These are phyloP conservation scores for Pelmatolapia mariae DNA, from an alignment of 2,113 vertebrate genomes.

Conservation along the genomic window DNA sequence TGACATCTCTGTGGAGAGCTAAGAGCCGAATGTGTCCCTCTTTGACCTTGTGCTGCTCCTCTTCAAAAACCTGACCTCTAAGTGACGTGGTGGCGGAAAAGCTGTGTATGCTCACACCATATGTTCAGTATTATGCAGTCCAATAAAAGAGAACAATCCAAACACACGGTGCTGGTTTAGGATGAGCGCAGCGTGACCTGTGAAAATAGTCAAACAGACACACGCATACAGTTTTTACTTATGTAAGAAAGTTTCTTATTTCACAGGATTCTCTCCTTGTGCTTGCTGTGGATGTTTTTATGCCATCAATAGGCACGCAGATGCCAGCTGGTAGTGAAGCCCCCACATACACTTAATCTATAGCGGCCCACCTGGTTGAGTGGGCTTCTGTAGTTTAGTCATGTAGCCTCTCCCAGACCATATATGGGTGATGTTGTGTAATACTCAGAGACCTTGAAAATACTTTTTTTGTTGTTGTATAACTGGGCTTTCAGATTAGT, in stretches of 20 bases:
- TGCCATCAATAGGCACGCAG: not conserved
- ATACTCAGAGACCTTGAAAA: constrained; percentile 9
- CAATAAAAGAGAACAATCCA: not conserved
- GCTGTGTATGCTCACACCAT: not conserved
- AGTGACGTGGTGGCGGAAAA: not conserved
- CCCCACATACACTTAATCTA: constrained; percentile 31
- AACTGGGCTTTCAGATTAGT: constrained; percentile 19
- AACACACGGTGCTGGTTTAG: not conserved
- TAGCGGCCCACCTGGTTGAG: constrained; percentile 44
- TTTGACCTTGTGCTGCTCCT: not conserved
- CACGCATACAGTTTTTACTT: not conserved
- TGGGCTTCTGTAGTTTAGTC: constrained; percentile 26
- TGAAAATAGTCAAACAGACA: not conserved
- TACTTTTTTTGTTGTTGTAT: constrained; percentile 37
- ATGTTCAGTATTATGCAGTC: not conserved
- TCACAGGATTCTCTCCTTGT: not conserved
- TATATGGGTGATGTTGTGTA: constrained; percentile 43
- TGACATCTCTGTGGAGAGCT: not conserved
- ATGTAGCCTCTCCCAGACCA: constrained; percentile 17
- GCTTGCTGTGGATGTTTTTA: not conserved
- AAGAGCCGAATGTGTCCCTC: not conserved
- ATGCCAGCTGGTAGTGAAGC: constrained; percentile 27
- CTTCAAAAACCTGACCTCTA: not conserved
- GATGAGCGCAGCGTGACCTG: not conserved
- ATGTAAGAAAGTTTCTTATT: constrained; percentile 1